Evolutionary conservation across 2,113 vertebrate genomes (phyloP).

Genomic region (Climacteris rufus): DNA sequence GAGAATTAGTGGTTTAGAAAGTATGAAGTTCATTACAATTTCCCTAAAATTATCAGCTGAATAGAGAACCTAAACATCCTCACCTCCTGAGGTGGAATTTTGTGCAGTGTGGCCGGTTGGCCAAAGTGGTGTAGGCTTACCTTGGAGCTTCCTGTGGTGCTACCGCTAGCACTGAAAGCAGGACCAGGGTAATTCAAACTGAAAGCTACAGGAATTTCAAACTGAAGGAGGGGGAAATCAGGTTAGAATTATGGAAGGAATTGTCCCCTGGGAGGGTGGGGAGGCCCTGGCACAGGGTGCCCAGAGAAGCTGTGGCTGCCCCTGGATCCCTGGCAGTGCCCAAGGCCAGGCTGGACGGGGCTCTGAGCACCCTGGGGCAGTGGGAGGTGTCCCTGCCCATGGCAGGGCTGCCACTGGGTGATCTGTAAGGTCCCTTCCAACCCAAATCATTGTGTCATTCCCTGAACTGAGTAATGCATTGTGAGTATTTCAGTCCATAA

Average conservation of each 20-base stretch:
- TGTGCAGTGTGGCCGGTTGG: not conserved
- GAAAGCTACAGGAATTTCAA: not conserved
- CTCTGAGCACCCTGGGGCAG: rapidly evolving
- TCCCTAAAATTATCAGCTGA: not conserved
- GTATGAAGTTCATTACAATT: not conserved
- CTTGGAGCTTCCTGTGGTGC: not conserved
- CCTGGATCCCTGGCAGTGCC: not conserved
- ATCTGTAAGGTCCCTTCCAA: not conserved
- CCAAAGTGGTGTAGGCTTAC: not conserved
- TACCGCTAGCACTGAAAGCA: no score
- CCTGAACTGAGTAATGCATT: not conserved
- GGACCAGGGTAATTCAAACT: not conserved
- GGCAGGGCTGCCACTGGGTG: not conserved
- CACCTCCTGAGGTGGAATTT: not conserved
- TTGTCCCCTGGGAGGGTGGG: not conserved
- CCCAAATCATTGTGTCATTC: not conserved
- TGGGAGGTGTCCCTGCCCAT: not conserved
- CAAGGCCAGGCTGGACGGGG: not conserved
- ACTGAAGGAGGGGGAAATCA: not conserved
- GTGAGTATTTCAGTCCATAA: not conserved
- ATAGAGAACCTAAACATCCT: not conserved
- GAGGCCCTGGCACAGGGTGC: not conserved
- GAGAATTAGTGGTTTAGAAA: not conserved
- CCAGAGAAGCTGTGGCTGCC: not conserved
- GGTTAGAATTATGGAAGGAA: not conserved